phyloP scores from a whole-genome alignment of 2,113 vertebrate genomes.

The Pygoscelis antarcticus region DNA sequence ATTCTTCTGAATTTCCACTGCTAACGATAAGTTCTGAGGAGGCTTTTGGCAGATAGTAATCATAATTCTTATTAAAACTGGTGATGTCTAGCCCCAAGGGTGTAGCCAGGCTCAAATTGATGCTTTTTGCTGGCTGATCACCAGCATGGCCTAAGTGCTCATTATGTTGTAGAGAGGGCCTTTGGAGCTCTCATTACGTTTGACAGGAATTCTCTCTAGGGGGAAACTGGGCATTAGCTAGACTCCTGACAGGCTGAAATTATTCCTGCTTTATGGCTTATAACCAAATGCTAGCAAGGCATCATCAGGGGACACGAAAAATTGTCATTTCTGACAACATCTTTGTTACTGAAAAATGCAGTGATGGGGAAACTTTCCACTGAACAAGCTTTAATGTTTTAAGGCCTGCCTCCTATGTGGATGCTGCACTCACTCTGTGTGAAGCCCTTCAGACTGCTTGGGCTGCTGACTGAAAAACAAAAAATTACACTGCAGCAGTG shows the following conservation, averaged over 20 bases:
- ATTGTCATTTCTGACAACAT: conserved; percentile 87
- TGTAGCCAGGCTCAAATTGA: conserved; percentile 83
- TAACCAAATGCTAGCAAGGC: conserved; percentile 84
- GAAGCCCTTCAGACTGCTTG: background rate
- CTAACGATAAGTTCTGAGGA: conserved; percentile 74
- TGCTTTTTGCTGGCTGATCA: conserved; percentile 86
- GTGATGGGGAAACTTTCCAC: conserved; percentile 65
- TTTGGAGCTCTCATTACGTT: conserved; percentile 86
- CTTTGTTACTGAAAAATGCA: conserved; percentile 80
- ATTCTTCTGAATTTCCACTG: conserved; percentile 69
- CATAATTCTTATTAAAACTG: conserved; percentile 88
- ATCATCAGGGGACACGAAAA: conserved; percentile 80
- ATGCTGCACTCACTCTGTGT: background rate
- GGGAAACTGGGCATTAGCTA: conserved; percentile 85
- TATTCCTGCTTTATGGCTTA: conserved; percentile 86
- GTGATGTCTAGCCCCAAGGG: conserved; percentile 82
- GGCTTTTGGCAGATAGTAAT: conserved; percentile 82
- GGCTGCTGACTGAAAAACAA: background rate
- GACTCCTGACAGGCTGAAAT: conserved; percentile 87
- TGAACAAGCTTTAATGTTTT: conserved; percentile 56
- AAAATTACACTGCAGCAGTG: background rate
- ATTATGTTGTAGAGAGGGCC: conserved; percentile 86
- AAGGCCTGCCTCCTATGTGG: conserved; percentile 48
- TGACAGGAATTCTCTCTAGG: conserved; percentile 87
- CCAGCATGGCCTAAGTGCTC: conserved; percentile 86